phyloP scores from a whole-genome alignment of 2,888 invertebrate genomes.

The Scrobipalpa atriplicella region DNA sequence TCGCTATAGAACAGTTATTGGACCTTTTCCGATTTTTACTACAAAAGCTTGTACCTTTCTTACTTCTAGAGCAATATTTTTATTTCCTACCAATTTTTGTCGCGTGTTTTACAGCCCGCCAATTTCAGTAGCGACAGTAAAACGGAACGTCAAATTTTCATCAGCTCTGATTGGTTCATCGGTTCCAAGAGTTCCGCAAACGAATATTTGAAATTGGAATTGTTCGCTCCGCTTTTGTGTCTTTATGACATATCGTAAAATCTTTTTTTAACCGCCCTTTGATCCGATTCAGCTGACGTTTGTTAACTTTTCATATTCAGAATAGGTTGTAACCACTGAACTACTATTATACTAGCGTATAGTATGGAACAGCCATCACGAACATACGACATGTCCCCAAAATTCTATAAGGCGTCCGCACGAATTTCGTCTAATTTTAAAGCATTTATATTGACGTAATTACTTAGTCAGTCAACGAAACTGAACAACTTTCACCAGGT shows the following conservation, averaged over 20 bases:
- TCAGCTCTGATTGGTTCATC: background rate
- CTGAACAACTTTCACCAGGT: no score
- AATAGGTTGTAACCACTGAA: no score
- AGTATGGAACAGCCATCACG: no score
- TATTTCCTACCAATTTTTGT: background rate
- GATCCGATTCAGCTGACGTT: background rate
- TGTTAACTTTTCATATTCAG: background rate
- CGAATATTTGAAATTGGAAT: slow-evolving; percentile 3
- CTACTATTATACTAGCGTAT: no score
- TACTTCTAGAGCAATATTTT: background rate
- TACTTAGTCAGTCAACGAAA: no score
- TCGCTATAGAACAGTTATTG: no score
- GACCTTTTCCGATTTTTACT: no score
- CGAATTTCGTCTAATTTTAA: no score
- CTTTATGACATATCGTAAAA: slow-evolving; percentile 9
- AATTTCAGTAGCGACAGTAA: background rate
- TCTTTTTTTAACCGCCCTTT: background rate
- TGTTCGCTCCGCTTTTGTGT: background rate
- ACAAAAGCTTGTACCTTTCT: background rate
- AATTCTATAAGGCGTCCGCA: no score
- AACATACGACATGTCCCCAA: no score
- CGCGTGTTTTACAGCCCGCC: background rate
- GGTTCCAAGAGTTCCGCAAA: background rate
- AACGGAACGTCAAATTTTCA: background rate
- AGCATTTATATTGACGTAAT: no score